Evolutionary conservation across 2,113 vertebrate species (phyloP), one percentile per base, ranked within the genome.

Genomic region (Entelurus aequoreus): DNA sequence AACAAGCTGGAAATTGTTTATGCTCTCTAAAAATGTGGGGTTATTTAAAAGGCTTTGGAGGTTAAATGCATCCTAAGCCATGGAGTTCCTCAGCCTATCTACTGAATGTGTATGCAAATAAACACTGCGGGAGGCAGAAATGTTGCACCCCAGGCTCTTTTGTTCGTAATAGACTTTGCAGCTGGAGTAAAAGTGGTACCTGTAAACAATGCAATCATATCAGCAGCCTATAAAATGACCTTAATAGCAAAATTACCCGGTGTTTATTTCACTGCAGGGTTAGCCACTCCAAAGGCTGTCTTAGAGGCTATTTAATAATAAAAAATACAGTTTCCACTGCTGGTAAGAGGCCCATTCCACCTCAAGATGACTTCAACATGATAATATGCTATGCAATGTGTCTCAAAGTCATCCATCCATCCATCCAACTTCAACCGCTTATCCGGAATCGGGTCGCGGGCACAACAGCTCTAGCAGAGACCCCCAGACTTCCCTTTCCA

Each of bases 131-230:
- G 9, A 12, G 38, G 54, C 5, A 19, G 5, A 56, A 11, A 5
- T 19, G 9, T 56, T 56, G 5, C n/a, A 42, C 37, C 38, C 38
- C 54, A 6, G n/a, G 55, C 55, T 44, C 38, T 56, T 40, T 44
- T 44, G 15, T 19, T 57, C 44, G 13, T 19, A 57, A 44, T 11
- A 19, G 6, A 44, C 16, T 3, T 16, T 57, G 6, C 10, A 19
- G 54, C 37, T 56, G 5, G 37, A 16, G 37, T 42, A 38, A 8
- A 56, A 12, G 38, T 21, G 40, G n/a, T 44, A 21, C 11, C 40
- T 57, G 9, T 57, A 21, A 57, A 57, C 55, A 57, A 57, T 57
- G n/a, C 55, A 44, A 44, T 21, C 55, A 44, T 44, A 44, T 16
- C 16, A 57, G 55, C n/a, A 5, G 42, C 11, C 19, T 21, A 46